Base-by-base conservation (phyloP, 1,140 invertebrate genomes). In the Drosophila nikananu region DNA sequence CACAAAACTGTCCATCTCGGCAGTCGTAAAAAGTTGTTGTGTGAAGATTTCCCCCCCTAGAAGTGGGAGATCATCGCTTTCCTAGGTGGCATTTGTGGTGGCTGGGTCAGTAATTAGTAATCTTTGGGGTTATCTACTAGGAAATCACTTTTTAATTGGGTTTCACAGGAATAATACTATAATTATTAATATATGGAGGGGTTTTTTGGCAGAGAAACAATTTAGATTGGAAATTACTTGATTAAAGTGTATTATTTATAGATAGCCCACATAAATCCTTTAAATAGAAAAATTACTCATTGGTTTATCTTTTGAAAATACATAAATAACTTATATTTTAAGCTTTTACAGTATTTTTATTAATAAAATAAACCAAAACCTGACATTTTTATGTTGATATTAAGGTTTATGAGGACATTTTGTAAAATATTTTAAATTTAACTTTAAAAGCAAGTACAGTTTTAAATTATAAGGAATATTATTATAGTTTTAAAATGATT, bases 1-100 rank as follows among this genome's bases (percentile, higher is more conserved):
- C 67, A 72, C 70, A 37, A 51, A 71, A 60, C n/a, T 37, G 67
- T 73, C 70, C 70, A 73, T 73, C 71, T 37, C 67, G 21, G 13
- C 10, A 12, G 67, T 73, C 70, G 70, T 73, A 72, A 73, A 73
- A 51, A 48, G 27, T 52, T 73, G 37, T 27, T 32, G 57, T 42
- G 67, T 10, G 25, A 19, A 15, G 70, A 73, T 52, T 73, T 59
- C 52, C 54, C 54, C 25, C 15, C 21, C 5, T 30, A 10, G 32
- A 10, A 7, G 9, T 15, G 21, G 27, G 37, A 66, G 5, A 54
- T 35, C 13, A 23, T 54, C 6, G 41, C 35, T 15, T 3, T 8
- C 2, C 2, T 35, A 49, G 35, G 44, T 72, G 35, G 19, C 42
- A 32, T 17, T 48, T 68, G 32, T n/a, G 48, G 15, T 21, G 49